phyloP scores from a whole-genome alignment of 2,888 invertebrate species.

The Acanthosepion esculentum region DNA sequence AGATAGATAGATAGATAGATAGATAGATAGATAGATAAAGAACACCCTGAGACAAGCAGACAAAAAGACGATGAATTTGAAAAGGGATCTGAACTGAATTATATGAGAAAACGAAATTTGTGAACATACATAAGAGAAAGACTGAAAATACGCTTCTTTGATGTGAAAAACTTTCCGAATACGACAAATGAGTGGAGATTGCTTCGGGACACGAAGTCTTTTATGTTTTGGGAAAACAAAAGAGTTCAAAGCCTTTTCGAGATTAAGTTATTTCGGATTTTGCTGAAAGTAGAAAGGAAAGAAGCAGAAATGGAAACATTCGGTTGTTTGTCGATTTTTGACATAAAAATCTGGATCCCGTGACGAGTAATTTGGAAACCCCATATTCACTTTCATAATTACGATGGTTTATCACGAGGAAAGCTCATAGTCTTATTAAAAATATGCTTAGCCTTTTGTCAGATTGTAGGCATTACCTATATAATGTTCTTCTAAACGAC shows the following conservation, averaged over 20 bases:
- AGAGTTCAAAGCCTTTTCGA: neutral
- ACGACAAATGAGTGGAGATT: neutral
- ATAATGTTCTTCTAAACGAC: neutral
- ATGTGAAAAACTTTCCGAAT: neutral
- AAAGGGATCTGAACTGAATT: no score
- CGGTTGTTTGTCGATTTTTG: slow-evolving; percentile 6
- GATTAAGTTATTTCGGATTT: slow-evolving; percentile 6
- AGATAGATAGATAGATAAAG: no score
- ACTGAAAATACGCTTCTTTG: neutral
- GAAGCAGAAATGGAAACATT: neutral
- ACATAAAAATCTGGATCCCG: neutral
- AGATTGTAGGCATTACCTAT: neutral
- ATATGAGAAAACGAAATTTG: no score
- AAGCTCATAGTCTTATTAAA: neutral
- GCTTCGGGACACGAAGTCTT: neutral
- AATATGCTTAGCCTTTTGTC: neutral
- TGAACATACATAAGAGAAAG: neutral
- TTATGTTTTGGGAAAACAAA: neutral
- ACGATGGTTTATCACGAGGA: neutral
- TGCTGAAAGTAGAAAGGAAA: neutral
- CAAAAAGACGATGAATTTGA: no score
- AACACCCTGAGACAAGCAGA: no score
- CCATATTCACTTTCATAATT: neutral
- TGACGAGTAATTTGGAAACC: neutral
- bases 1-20: no score